These are phyloP conservation scores for Manis crassicaudata DNA, from an alignment of 2,797 vertebrate genomes.

Conservation along the genomic window DNA sequence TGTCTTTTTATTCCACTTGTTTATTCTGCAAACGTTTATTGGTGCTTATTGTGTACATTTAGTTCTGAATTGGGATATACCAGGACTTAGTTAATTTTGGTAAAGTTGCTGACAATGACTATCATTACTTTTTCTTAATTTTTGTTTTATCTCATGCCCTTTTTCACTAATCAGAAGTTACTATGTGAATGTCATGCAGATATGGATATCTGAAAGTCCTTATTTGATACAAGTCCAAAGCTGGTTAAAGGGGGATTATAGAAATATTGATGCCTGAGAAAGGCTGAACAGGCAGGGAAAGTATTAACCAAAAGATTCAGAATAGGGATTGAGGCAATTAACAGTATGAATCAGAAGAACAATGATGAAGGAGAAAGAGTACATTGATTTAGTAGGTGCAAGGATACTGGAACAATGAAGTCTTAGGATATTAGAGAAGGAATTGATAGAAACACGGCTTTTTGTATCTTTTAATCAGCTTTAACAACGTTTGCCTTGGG, in stretches of 20 bases:
- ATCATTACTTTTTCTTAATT: neutral
- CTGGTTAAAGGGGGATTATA: neutral
- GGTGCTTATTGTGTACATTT: neutral
- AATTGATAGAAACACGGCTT: constrained; percentile 30
- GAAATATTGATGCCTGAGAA: neutral
- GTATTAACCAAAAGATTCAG: neutral
- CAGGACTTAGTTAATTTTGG: neutral
- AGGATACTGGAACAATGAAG: neutral
- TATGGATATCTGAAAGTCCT: neutral
- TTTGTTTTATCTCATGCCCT: neutral
- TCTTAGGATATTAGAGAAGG: constrained; percentile 21
- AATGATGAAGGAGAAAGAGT: neutral
- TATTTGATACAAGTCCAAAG: neutral
- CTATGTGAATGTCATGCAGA: neutral
- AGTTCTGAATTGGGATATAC: neutral
- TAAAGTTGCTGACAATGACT: neutral
- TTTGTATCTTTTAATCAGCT: constrained; percentile 44
- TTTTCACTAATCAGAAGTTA: neutral
- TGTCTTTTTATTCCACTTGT: neutral
- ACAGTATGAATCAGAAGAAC: neutral
- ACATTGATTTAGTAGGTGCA: neutral
- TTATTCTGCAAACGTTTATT: neutral
- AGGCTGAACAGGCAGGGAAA: neutral
- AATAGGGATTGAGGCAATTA: neutral
- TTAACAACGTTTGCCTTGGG: constrained; percentile 23